Evolutionary conservation across 2,797 vertebrate species (phyloP), one percentile per base, ranked within the genome.

Genomic region (Danio kyathit): DNA sequence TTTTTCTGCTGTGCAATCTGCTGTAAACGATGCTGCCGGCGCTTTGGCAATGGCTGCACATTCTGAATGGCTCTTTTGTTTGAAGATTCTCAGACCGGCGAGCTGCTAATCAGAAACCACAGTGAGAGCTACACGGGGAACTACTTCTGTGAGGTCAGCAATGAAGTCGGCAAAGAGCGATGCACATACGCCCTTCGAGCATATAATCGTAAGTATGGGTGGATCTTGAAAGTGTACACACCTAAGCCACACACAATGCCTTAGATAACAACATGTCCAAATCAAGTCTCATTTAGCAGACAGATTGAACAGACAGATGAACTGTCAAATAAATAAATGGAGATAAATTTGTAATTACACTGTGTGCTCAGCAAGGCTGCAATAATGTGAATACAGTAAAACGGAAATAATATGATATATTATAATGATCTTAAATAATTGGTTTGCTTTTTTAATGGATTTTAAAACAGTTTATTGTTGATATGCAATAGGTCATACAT

Each of bases 141-240:
- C 41, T 99, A 98, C 76, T 65, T 90, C 75, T 99, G 97, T 84
- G 90, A 91, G 0, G 96, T 90, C 43, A 91, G 87, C 84, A 99
- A 98, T 84, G 83, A 92, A 0, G 97, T 97, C 0, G 96, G 97
- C 48, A 88, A 86, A 54, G 89, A 87, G 0, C 87, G 92, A 64
- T 99, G 97, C 69, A 91, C 88, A 86, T 92, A 92, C 51, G 40
- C 72, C 4, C 90, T 95, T 79, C 70, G 51, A 1, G 94, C 94
- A 40, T 90, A 94, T 86, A 92, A 94, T 88, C 89, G 94, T 95
- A 82, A 94, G 94, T 94, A 80, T 66, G 73, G 82, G 79, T 80
- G 79, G 14, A 10, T 73, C 76, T 41, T 1, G 54, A 10, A 48
- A 44, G 52, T 57, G 41, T 86, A 65, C 86, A 67, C 67, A 54